Evolutionary conservation across 2,113 vertebrate genomes (phyloP).

Genomic region (Perca flavescens): DNA sequence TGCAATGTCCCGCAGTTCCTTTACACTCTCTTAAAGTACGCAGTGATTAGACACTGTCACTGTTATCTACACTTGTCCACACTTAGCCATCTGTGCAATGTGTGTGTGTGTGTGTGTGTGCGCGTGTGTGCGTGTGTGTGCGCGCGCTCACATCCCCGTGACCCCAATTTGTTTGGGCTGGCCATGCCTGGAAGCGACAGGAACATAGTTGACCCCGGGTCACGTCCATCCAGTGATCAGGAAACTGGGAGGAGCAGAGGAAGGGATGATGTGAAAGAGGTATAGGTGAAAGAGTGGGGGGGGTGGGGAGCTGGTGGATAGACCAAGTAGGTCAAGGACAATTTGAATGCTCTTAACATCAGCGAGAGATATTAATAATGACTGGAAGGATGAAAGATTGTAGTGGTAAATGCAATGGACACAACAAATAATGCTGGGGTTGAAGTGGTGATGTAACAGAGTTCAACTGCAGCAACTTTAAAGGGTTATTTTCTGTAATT

Average conservation of each 20-base stretch:
- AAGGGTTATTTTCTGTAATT: conserved; percentile 12
- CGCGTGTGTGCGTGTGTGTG: conserved; percentile 6
- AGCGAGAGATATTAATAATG: conserved; percentile 46
- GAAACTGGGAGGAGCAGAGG: conserved; percentile 59
- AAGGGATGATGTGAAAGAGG: conserved; percentile 36
- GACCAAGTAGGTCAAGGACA: conserved; percentile 39
- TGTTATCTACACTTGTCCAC: conserved; percentile 29
- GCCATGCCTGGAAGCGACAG: conserved; percentile 60
- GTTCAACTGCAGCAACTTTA: conserved; percentile 7
- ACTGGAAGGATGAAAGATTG: conserved; percentile 41
- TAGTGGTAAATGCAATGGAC: conserved; percentile 26
- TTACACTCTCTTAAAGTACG: conserved; percentile 16
- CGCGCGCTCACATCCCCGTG: conserved; percentile 14
- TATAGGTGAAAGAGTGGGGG: conserved; percentile 41
- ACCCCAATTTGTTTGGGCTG: conserved; percentile 78
- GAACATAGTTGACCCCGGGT: conserved; percentile 67
- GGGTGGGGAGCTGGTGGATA: background rate
- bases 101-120: conserved; percentile 10
- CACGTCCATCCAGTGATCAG: conserved; percentile 64
- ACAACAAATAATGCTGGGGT: conserved; percentile 4
- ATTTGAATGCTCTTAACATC: conserved; percentile 51
- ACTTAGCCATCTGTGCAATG: background rate
- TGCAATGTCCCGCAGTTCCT: conserved; percentile 5
- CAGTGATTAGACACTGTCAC: conserved; percentile 34
- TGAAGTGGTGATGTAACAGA: conserved; percentile 7